These are phyloP conservation scores for Habroteleia sp. DNA, from an alignment of 2,888 invertebrate species.

Conservation along the genomic window DNA sequence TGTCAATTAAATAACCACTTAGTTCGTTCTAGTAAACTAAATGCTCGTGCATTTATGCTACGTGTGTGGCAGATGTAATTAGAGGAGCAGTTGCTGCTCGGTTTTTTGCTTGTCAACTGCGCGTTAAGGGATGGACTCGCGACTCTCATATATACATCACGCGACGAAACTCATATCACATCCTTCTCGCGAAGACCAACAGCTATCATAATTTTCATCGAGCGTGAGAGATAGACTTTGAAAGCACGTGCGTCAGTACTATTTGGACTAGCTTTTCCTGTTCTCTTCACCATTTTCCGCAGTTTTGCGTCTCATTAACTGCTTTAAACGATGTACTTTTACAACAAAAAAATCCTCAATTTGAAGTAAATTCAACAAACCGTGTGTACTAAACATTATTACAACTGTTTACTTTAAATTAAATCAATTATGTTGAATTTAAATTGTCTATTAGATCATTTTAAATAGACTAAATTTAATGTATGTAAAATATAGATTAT, in stretches of 20 bases:
- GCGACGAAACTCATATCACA: constrained; percentile 22
- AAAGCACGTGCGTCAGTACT: constrained; percentile 15
- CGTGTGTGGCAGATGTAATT: constrained; percentile 37
- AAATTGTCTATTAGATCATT: too few species aligned
- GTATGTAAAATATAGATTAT: too few species aligned
- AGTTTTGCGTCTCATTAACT: constrained; percentile 34
- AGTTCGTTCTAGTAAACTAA: neutral
- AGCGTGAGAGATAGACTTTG: constrained; percentile 69
- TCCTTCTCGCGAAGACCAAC: constrained; percentile 56
- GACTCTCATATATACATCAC: constrained; percentile 3
- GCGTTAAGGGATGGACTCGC: constrained; percentile 37
- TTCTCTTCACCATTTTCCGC: constrained; percentile 14
- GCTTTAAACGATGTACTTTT: constrained; percentile 8
- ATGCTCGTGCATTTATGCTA: constrained; percentile 3
- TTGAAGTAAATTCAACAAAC: too few species aligned
- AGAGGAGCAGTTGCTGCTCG: constrained; percentile 22
- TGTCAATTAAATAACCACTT: too few species aligned
- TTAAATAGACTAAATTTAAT: too few species aligned
- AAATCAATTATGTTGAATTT: too few species aligned
- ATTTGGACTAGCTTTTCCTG: constrained; percentile 13
- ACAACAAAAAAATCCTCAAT: too few species aligned
- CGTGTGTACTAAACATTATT: too few species aligned
- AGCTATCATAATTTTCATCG: constrained; percentile 70
- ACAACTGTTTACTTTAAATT: too few species aligned
- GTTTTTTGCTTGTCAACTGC: constrained; percentile 25